Percentiles rank a stretch among this genome's conserved stretches.
Conservation (phyloP, 2,888 invertebrate genomes). For the Melinopterus prodromus region DNA sequence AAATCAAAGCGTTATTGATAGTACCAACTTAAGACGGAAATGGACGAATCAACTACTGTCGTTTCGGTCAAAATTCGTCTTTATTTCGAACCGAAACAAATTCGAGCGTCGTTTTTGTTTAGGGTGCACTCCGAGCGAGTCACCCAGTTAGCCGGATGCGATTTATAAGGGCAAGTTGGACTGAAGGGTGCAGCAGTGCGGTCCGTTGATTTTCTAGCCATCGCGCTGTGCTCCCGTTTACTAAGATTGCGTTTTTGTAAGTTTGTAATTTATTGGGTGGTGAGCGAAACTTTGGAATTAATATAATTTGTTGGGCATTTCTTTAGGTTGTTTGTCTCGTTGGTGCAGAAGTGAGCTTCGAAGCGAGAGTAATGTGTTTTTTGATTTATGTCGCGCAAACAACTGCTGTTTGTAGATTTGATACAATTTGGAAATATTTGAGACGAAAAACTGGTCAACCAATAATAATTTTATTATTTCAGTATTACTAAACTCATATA, state of each 20-base stretch:
- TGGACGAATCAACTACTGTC: not conserved
- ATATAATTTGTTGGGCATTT: not conserved
- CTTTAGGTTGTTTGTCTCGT: not conserved
- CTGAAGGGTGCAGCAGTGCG: not conserved
- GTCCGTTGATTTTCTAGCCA: not conserved
- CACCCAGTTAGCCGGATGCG: not conserved
- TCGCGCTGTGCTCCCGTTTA: not conserved
- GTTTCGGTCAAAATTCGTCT: not conserved
- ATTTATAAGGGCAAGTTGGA: not conserved
- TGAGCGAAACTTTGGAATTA: not conserved
- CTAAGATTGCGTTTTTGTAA: not conserved
- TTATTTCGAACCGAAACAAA: not conserved
- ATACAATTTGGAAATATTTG: not conserved
- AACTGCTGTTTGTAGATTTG: not conserved
- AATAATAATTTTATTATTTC: too few relatives aligned
- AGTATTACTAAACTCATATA: too few relatives aligned
- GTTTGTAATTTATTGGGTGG: not conserved
- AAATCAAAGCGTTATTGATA: slow-evolving; percentile 37
- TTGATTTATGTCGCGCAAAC: not conserved
- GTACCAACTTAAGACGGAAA: not conserved
- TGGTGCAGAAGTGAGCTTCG: not conserved
- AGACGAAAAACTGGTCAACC: not conserved
- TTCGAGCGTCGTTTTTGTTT: not conserved
- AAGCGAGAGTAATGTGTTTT: not conserved
- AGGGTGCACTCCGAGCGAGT: not conserved